Percentiles rank a stretch among this genome's conserved stretches.
Evolutionary conservation across 2,797 vertebrate genomes (phyloP).

Genomic region (Pantherophis vulpinus): DNA sequence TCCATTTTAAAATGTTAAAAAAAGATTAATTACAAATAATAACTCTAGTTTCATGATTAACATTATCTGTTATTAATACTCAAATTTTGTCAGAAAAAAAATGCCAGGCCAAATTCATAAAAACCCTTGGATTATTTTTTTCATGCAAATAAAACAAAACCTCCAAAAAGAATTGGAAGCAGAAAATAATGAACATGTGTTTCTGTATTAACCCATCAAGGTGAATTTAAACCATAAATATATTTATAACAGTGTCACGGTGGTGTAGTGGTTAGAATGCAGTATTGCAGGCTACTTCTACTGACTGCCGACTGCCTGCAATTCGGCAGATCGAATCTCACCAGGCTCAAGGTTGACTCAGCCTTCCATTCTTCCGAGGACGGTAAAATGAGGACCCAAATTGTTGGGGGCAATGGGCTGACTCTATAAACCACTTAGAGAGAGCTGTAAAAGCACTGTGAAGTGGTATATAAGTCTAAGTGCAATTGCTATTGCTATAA

Average conservation of each 20-base stretch:
- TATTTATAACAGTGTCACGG: neutral
- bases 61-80: neutral
- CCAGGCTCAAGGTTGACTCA: too few relatives aligned
- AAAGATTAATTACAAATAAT: neutral
- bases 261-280: too few relatives aligned
- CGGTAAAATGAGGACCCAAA: too few relatives aligned
- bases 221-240: constrained; percentile 19
- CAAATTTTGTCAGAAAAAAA: neutral
- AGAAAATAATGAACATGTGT: neutral
- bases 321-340: too few relatives aligned
- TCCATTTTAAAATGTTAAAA: neutral
- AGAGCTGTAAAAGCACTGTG: too few relatives aligned
- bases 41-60: neutral
- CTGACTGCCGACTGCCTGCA: too few relatives aligned
- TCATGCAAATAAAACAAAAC: neutral
- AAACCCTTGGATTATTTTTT: neutral
- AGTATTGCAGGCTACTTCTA: too few relatives aligned
- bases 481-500: neutral
- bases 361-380: too few relatives aligned
- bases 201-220: neutral
- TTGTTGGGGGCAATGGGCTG: too few relatives aligned
- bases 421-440: too few relatives aligned
- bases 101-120: neutral
- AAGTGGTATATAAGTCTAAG: too few relatives aligned
- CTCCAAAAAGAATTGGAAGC: neutral